A percentile compares a stretch with the other conserved stretches of the same genome.
These are phyloP conservation scores for Zosterops pallidus DNA, from an alignment of 2,113 vertebrate genomes.

Conservation along the genomic window DNA sequence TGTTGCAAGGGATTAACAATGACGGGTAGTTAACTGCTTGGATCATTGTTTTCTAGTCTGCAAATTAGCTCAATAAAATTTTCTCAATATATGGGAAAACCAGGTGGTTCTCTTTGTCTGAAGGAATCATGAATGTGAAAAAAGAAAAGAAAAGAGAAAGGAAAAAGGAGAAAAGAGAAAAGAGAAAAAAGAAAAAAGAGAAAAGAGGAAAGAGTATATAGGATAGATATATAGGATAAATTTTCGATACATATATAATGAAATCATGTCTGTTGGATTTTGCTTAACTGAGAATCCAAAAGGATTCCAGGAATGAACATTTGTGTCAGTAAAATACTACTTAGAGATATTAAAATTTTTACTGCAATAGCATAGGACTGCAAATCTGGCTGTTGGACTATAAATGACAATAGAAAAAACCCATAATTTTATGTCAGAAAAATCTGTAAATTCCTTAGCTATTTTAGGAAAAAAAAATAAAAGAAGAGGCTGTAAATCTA, in stretches of 20 bases:
- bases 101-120: neutral
- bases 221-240: too few species aligned
- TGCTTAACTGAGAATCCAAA: neutral
- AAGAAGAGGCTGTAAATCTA: neutral
- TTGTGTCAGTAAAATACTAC: neutral
- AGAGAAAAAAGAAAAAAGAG: too few species aligned
- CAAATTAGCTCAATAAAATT: neutral
- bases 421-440: neutral
- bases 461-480: neutral
- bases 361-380: neutral
- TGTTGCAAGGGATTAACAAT: neutral
- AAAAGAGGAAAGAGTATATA: too few species aligned
- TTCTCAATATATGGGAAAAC: neutral
- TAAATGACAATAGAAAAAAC: conserved; percentile 6
- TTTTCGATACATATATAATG: neutral
- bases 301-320: neutral
- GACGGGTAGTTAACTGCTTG: neutral
- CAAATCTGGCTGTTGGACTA: neutral
- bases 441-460: neutral
- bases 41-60: neutral
- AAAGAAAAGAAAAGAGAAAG: too few species aligned
- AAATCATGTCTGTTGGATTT: neutral
- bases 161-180: too few species aligned
- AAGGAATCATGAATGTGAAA: neutral
- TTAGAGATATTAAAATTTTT: neutral